Percentiles rank a stretch among this genome's conserved stretches.
Conservation (phyloP, 2,888 invertebrate genomes). For the Rhogogaster chlorosoma region DNA sequence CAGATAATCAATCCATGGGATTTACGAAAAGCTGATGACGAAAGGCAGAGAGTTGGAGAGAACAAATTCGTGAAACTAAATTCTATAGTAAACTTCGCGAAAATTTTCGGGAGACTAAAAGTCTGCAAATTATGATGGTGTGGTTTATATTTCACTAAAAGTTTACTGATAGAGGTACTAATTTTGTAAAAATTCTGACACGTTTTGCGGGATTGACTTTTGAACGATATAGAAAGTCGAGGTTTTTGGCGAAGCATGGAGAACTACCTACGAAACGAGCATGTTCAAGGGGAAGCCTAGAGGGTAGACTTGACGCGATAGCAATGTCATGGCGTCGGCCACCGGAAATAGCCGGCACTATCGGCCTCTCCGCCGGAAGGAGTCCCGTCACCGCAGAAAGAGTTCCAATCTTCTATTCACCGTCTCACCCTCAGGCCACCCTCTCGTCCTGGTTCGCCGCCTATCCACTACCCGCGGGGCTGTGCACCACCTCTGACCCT, state of each 20-base stretch:
- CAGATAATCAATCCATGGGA: neutral
- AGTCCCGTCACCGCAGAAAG: conserved; percentile 75
- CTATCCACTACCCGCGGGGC: conserved; percentile 21
- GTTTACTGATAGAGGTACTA: neutral
- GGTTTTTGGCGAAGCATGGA: neutral
- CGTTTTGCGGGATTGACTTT: neutral
- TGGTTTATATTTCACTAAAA: neutral
- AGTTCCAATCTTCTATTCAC: conserved; percentile 78
- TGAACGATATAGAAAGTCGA: neutral
- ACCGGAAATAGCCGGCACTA: conserved; percentile 77
- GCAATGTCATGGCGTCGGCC: conserved; percentile 73
- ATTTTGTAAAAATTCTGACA: neutral
- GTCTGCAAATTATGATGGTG: no score
- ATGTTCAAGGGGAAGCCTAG: conserved; percentile 55
- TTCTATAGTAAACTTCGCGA: neutral
- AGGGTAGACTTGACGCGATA: conserved; percentile 67
- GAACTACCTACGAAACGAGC: conserved; percentile 44
- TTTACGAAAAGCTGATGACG: neutral
- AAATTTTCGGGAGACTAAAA: neutral
- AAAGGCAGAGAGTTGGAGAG: neutral
- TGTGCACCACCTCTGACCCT: conserved; percentile 42
- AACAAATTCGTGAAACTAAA: no score
- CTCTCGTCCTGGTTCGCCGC: conserved; percentile 47
- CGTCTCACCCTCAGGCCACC: conserved; percentile 53
- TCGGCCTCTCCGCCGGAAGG: conserved; percentile 75